These are phyloP conservation scores for Malacoraja senta DNA, from an alignment of 2,797 vertebrate genomes.

Conservation along the genomic window DNA sequence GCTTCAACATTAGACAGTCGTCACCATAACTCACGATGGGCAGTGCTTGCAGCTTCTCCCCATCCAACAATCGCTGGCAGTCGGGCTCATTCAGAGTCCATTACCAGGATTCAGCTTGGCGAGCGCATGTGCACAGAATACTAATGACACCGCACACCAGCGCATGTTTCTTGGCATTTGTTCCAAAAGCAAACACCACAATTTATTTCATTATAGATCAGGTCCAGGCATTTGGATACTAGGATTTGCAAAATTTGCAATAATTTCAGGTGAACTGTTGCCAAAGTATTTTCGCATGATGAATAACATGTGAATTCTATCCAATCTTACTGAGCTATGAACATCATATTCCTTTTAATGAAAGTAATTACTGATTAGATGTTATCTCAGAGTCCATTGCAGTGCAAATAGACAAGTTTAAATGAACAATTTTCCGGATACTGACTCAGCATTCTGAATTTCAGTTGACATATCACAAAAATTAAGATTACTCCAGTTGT, in stretches of 20 bases:
- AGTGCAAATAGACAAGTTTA: not conserved
- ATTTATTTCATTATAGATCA: not conserved
- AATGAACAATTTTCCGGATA: not conserved
- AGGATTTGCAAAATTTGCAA: not conserved
- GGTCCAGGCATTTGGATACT: not conserved
- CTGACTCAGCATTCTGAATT: not conserved
- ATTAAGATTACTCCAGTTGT: not conserved
- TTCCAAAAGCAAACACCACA: constrained; percentile 19
- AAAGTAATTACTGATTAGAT: not conserved
- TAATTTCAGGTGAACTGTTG: not conserved
- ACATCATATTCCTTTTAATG: not conserved
- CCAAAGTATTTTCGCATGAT: not conserved
- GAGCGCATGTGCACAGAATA: constrained; percentile 36
- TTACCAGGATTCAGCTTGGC: constrained; percentile 41
- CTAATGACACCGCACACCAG: constrained; percentile 40
- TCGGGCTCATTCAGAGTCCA: constrained; percentile 43
- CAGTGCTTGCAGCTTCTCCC: not conserved
- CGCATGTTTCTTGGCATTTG: constrained; percentile 13
- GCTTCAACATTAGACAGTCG: not conserved
- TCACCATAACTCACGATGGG: constrained; percentile 39
- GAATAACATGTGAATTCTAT: not conserved
- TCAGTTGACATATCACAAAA: not conserved
- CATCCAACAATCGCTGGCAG: constrained; percentile 40
- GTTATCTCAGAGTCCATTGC: not conserved
- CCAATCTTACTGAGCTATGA: not conserved